A percentile compares a stretch with the other conserved stretches of the same genome.
Evolutionary conservation across 2,113 vertebrate species (phyloP).

Genomic region (Nannospalax galili): DNA sequence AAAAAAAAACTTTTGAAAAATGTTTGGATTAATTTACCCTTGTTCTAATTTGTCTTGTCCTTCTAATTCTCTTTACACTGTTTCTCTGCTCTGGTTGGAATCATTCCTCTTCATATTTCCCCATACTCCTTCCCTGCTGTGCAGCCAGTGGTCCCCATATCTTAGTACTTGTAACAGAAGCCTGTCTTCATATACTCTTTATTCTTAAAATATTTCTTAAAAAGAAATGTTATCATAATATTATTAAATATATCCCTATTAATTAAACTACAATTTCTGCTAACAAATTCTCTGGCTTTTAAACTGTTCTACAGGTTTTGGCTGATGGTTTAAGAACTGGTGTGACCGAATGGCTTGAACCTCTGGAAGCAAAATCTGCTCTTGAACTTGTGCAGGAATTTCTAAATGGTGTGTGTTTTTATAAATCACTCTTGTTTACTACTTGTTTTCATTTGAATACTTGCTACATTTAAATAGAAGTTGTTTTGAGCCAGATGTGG

Average conservation of each 20-base stretch:
- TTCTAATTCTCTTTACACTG: not conserved
- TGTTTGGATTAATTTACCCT: not conserved
- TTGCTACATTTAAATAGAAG: slow-evolving; percentile 13
- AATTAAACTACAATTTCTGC: not conserved
- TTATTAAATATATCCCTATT: not conserved
- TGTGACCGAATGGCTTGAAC: slow-evolving; percentile 93
- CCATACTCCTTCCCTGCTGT: not conserved
- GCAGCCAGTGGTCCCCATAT: fast-evolving
- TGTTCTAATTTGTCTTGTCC: too few relatives aligned
- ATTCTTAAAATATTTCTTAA: not conserved
- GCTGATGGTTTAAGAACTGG: slow-evolving; percentile 92
- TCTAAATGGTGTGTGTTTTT: slow-evolving; percentile 89
- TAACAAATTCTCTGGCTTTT: slow-evolving; percentile 64
- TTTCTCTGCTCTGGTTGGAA: not conserved
- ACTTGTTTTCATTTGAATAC: slow-evolving; percentile 8
- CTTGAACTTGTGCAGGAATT: slow-evolving; percentile 90
- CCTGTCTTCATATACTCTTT: not conserved
- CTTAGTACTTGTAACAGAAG: not conserved
- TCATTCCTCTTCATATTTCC: not conserved
- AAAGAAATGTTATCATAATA: not conserved
- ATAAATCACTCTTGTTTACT: not conserved
- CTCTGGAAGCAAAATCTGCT: slow-evolving; percentile 88
- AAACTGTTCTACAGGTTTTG: slow-evolving; percentile 87
- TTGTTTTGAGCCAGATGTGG: too few relatives aligned
- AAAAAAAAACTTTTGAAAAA: not conserved